Base-by-base conservation (phyloP, 1,140 invertebrate species). In the Bombus superbus region DNA sequence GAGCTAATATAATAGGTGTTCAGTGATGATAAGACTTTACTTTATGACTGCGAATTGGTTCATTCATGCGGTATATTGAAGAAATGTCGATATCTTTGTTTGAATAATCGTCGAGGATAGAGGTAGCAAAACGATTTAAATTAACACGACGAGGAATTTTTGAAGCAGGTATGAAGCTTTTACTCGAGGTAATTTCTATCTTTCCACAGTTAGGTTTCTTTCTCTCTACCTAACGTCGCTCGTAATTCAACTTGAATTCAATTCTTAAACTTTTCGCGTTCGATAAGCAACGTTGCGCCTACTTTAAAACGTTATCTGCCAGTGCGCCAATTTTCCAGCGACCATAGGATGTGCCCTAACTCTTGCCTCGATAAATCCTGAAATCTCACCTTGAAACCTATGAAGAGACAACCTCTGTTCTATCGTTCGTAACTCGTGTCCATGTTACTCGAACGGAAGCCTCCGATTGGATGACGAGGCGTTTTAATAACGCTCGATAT, bases 401-500 rank as follows among this genome's bases (percentile, higher is more conserved):
- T 3, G 9, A 66, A 44, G n/a, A 47, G 28, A 10, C 62, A 44
- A 6, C 1, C 35, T 42, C 38, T n/a, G 22, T 28, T n/a, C 9
- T 32, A 18, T 66, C n/a, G 62, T 32, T 32, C 13, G 13, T n/a
- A 42, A 22, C 13, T 11, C 35, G 18, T 15, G 25, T 42, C 38
- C 11, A 18, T 38, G 38, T 47, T 76, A 9, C 59, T 22, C n/a
- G 53, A 44, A 66, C 64, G 25, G 22, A 44, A 66, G 18, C 38
- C n/a, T 57, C 18, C 5, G 35, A 13, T 59, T 42, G 32, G 22
- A 22, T 22, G 13, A 35, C 42, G n/a, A 44, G 64, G 64, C 64
- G 38, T 38, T 68, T 88, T 76, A 85, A 89, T 85, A 78, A 86
- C 83, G 74, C 53, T 47, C 42, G 68, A 86, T 80, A 71, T 57